phyloP scores from a whole-genome alignment of 1,140 invertebrate species.

The Mamestra configurata region DNA sequence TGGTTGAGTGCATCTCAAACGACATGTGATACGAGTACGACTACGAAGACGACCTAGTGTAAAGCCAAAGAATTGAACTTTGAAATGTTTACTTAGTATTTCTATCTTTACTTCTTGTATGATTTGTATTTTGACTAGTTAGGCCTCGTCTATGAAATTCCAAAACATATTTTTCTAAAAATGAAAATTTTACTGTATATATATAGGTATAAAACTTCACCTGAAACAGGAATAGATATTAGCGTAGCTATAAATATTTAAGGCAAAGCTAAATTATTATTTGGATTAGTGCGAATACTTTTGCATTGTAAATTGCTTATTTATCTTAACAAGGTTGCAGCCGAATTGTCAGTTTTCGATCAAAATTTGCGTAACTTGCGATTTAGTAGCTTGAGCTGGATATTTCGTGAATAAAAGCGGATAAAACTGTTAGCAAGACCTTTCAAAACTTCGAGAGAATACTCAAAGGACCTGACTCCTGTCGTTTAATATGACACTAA shows the following conservation, averaged over 20 bases:
- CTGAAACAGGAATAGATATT: conserved; percentile 34
- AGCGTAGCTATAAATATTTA: not conserved
- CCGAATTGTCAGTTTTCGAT: not conserved
- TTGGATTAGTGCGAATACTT: not conserved
- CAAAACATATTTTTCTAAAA: conserved; percentile 54
- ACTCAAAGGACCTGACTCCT: too few relatives aligned
- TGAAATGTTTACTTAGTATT: conserved; percentile 32
- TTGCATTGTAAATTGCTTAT: conserved; percentile 25
- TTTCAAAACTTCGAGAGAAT: too few relatives aligned
- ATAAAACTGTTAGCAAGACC: not conserved
- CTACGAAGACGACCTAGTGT: conserved; percentile 79
- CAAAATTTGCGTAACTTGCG: not conserved
- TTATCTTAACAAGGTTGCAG: conserved; percentile 7
- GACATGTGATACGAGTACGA: conserved; percentile 78
- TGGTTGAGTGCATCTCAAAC: conserved; percentile 54
- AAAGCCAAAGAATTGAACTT: conserved; percentile 58
- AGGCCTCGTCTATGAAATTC: conserved; percentile 31
- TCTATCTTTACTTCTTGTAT: conserved; percentile 16
- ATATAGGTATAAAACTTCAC: conserved; percentile 16
- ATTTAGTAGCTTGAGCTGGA: not conserved
- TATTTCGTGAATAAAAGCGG: not conserved
- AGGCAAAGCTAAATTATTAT: not conserved
- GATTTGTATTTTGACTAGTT: conserved; percentile 38
- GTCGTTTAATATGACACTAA: too few relatives aligned
- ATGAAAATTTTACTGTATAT: conserved; percentile 37